Base-by-base conservation (phyloP, 2,888 invertebrate genomes). In the Dugesia japonica region DNA sequence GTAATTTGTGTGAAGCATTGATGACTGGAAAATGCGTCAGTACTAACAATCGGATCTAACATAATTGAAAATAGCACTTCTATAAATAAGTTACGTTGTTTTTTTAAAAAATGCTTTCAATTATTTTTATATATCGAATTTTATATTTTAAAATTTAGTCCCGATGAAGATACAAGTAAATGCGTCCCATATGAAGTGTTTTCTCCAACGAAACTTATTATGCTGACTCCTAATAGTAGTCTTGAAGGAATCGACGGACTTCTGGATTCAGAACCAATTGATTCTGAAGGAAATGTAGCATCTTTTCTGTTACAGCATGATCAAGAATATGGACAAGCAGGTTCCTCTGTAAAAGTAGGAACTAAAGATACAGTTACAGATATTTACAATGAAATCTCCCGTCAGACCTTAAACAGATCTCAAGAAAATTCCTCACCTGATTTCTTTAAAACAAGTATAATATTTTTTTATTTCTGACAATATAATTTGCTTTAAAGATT, bases 161-260 rank as follows among this genome's bases (percentile, higher is more conserved):
- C 74, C 4, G 74, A 73, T 42, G 74, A 73, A 31, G 74, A 73
- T 26, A 33, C 38, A 42, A 73, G 74, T 23, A 33, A 42, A 38
- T 73, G 74, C 38, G 38, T 73, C 1, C 74, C 74, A 1, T 73
- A 73, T 42, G 74, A 73, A 38, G 74, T 73, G 13, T 23, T 33
- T n/a, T 73, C 74, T 9, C 56, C 56, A 7, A 20, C 4, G 1
- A 56, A 56, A 56, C 17, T 56, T 9, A 4, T 56, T 9, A 56
- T 56, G 1, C 9, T 56, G 17, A 56, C 56, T 13, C 56, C 56
- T 20, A 56, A 56, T n/a, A 56, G 56, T 56, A 56, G 56, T n/a
- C 56, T 56, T 56, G 56, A 56, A 56, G 56, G 56, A 9, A 56
- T 56, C 7, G 56, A 56, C 17, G 56, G 56, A 56, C 17, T 56